Conservation (phyloP, 2,113 vertebrate genomes). For the Calyptommatus sinebrachiatus region DNA sequence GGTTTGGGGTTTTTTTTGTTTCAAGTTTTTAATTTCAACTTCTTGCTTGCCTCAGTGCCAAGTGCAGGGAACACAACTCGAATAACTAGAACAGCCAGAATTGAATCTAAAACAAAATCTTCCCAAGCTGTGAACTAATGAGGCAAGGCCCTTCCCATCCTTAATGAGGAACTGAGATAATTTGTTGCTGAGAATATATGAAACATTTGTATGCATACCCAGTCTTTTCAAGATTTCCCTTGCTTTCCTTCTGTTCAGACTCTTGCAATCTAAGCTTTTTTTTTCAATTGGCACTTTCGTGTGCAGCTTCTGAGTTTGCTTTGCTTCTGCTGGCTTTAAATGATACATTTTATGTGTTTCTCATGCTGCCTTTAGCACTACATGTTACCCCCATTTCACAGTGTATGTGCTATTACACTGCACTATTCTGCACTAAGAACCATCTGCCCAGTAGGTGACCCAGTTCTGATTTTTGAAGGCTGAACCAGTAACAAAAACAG, state of each 20-base stretch:
- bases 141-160: background rate
- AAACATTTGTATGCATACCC: background rate
- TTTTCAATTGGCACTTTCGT: no score
- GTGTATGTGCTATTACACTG: background rate
- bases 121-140: background rate
- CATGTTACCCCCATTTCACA: background rate
- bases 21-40: background rate
- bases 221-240: background rate
- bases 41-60: background rate
- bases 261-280: background rate
- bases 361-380: background rate
- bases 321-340: background rate
- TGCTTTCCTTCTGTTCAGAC: background rate
- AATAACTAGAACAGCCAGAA: conserved; percentile 10
- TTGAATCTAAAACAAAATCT: background rate
- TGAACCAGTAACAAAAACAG: no score
- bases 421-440: background rate
- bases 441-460: no score
- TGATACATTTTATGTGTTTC: background rate
- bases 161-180: background rate
- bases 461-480: no score
- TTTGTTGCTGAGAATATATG: background rate
- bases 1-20: background rate
- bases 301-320: background rate
- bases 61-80: background rate